Base-by-base conservation (phyloP, 2,888 invertebrate genomes). In the Agonum fuliginosum region DNA sequence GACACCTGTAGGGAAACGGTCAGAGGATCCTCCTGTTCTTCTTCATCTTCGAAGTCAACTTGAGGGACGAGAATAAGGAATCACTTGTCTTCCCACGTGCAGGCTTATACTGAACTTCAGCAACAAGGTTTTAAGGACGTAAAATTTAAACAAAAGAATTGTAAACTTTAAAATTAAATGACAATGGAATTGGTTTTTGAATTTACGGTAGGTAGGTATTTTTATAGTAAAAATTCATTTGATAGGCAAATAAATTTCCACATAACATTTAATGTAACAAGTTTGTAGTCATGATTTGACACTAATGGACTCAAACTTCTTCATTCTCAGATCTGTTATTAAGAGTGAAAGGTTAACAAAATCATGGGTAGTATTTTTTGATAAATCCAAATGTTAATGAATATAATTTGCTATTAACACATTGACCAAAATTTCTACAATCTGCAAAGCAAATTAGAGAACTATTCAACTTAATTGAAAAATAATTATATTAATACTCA, bases 281-380 rank as follows among this genome's bases (percentile, higher is more conserved):
- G 41, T 67, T 72, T 48, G 30, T 41, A 72, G n/a, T n/a, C 10
- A 54, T 72, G 20, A 34, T 58, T 73, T 73, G 73, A 73, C 58
- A 34, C 54, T 73, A 73, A 73, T 73, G 73, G 22, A 58, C 24
- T 51, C 34, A 41, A 58, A 73, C 73, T 73, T 41, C 19, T 0
- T 73, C 14, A 70, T 24, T 54, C 41, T 12, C 22, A 24, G 24
- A 73, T 34, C 12, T 37, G 58, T 24, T 73, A 73, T 73, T 73
- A 58, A n/a, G 34, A 27, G 37, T 73, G 37, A 73, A 73, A 73
- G 73, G 73, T 73, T 73, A 73, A 54, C 54, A 58, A 73, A 58
- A 73, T 37, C 58, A 54, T 58, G 37, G 37, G 14, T 37, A 20
- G 17, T 6, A 51, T 48, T 70, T 70, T 48, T 70, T 54, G 12